Conservation (phyloP, 2,113 vertebrate species). For the Silurus meridionalis region DNA sequence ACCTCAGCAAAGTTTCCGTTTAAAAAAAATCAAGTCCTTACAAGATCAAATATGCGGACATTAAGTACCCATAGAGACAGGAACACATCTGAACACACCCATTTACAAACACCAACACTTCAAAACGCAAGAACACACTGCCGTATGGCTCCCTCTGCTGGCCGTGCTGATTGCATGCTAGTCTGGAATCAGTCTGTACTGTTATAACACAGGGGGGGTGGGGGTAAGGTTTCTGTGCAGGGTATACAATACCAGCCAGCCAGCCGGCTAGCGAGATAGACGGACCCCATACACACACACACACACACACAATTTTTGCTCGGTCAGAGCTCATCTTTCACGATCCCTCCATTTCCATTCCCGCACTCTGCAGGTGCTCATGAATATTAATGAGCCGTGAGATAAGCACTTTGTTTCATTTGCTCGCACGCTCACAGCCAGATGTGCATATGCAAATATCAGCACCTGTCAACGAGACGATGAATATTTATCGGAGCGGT, state of each 20-base stretch:
- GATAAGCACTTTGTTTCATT: constrained; percentile 50
- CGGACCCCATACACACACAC: neutral
- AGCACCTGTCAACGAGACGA: constrained; percentile 23
- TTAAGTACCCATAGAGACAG: neutral
- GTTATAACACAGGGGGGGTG: constrained; percentile 36
- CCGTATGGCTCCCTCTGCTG: constrained; percentile 41
- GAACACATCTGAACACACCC: neutral
- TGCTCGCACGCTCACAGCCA: constrained; percentile 28
- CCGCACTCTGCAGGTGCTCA: constrained; percentile 41
- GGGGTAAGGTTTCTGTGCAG: constrained; percentile 36
- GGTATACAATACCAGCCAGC: constrained; percentile 7
- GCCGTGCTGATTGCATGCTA: constrained; percentile 14
- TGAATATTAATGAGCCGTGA: constrained; percentile 51
- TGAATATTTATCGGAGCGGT: constrained; percentile 39
- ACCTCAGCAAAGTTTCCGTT: no score
- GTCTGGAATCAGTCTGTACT: neutral
- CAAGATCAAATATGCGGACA: neutral
- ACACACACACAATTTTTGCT: neutral
- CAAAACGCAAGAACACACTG: neutral
- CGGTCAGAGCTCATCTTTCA: constrained; percentile 1
- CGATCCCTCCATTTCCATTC: neutral
- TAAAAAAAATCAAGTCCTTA: no score
- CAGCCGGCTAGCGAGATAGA: no score
- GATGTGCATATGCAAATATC: constrained; percentile 42
- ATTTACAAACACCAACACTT: neutral